phyloP scores from a whole-genome alignment of 1,140 invertebrate genomes.

The Heterodera carotae region DNA sequence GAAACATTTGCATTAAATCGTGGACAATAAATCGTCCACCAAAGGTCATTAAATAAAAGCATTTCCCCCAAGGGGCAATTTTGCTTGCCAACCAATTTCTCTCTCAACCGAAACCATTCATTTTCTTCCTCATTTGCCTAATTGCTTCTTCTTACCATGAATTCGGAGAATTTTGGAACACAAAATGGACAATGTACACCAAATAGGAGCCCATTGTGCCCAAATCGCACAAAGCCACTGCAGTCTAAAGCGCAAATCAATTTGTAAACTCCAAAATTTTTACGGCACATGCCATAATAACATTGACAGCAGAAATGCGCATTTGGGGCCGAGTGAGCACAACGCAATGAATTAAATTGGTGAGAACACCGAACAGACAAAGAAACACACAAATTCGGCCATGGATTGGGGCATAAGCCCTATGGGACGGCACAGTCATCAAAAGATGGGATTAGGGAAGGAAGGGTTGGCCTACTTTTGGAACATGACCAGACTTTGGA shows the following conservation, averaged over 20 bases:
- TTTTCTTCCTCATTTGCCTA: background rate
- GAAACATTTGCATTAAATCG: too few species aligned
- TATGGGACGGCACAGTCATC: background rate
- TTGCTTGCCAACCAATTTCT: background rate
- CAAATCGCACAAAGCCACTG: constrained; percentile 61
- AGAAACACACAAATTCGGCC: constrained; percentile 51
- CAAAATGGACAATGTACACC: constrained; percentile 62
- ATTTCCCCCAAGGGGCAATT: too few species aligned
- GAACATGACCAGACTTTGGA: constrained; percentile 32
- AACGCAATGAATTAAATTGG: constrained; percentile 60
- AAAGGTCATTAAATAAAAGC: too few species aligned
- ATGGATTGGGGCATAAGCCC: constrained; percentile 48
- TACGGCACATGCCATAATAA: constrained; percentile 38
- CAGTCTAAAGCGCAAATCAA: constrained; percentile 37
- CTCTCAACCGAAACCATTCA: background rate
- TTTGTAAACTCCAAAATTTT: background rate
- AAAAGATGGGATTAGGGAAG: background rate
- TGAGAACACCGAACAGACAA: constrained; percentile 59
- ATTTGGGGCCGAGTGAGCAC: constrained; percentile 55
- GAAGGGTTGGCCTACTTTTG: constrained; percentile 32
- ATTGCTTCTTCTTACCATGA: constrained; percentile 27
- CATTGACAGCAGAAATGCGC: constrained; percentile 57
- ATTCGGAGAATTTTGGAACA: constrained; percentile 33
- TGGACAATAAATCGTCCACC: too few species aligned
- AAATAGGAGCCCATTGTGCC: constrained; percentile 61